Evolutionary conservation across 2,113 vertebrate species (phyloP), one percentile per base, ranked within the genome.

Genomic region (Sturnira hondurensis): DNA sequence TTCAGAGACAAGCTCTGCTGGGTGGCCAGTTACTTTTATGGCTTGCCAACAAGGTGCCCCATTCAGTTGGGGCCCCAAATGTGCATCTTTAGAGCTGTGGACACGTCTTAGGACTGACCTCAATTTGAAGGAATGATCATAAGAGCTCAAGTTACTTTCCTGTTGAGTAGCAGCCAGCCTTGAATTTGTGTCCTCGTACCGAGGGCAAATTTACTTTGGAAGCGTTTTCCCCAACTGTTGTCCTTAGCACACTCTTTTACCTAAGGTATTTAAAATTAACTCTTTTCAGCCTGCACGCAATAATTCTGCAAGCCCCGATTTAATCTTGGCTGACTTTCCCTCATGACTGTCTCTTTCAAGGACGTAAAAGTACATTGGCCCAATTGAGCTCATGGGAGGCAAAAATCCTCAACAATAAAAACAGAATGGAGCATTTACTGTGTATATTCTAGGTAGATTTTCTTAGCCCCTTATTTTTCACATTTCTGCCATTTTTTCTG

Each of bases 211-310:
- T 85, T 89, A 54, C 86, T 93, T 89, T 82, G 67, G 77, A 63
- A 77, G 68, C 13, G 24, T 91, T 36, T 93, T 63, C 47, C 16
- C 17, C 24, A 47, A 16, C 36, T 76, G 22, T 31, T 77, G 33
- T 68, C 24, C 22, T 41, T 88, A 77, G 47, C 36, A 88, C 84
- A 50, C 24, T 82, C 4, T 91, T 83, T 93, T 85, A 80, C 68
- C 28, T 33, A 73, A 84, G 95, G 63, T 43, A 70, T 93, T 63
- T 86, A 43, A 70, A 95, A 87, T 84, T 1, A 96, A 87, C 38
- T 76, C 12, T 28, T 94, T 87, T 61, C 31, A 76, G 28, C 36
- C 68, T 45, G 47, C 56, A 28, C 63, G 17, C 56, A 84, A 3
- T 71, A 56, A 94, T 61, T 76, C 33, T 70, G 12, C 31, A 61